These are phyloP conservation scores for Archaeoteleia sp. DNA, from an alignment of 2,888 invertebrate species.

Conservation along the genomic window DNA sequence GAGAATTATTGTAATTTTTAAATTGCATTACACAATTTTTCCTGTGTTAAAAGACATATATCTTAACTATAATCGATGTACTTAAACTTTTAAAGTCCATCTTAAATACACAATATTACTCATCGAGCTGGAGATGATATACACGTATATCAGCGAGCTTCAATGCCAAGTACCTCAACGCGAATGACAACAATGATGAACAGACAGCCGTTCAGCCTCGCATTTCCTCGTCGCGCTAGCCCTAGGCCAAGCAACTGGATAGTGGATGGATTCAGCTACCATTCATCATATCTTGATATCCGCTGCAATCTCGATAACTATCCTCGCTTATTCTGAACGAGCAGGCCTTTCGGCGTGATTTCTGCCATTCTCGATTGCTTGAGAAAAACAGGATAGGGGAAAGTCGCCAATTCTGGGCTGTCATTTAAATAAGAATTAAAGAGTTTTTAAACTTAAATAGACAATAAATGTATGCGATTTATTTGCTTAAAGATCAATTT, in stretches of 20 bases:
- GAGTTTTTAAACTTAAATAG: too few species aligned
- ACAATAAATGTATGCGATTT: too few species aligned
- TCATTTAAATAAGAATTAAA: too few species aligned
- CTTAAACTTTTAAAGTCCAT: neutral
- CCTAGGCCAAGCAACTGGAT: conserved; percentile 60
- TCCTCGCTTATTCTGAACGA: conserved; percentile 54
- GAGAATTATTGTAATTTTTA: too few species aligned
- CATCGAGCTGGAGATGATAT: conserved; percentile 20
- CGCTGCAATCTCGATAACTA: conserved; percentile 65
- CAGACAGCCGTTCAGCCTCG: conserved; percentile 61
- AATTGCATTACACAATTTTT: too few species aligned
- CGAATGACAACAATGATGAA: conserved; percentile 65
- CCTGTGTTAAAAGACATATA: too few species aligned
- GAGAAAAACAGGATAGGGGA: conserved; percentile 27
- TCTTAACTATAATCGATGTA: too few species aligned
- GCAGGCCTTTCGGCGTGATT: conserved; percentile 52
- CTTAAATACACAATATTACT: conserved; percentile 12
- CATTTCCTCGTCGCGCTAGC: conserved; percentile 58
- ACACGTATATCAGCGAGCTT: conserved; percentile 33
- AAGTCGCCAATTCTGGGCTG: conserved; percentile 36
- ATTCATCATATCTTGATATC: conserved; percentile 65
- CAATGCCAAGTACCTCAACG: conserved; percentile 45
- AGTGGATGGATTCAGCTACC: conserved; percentile 63
- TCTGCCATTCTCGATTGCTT: conserved; percentile 41
- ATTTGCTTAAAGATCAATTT: too few species aligned